Base-by-base conservation (phyloP, 2,113 vertebrate species). In the Alaudala cheleensis region DNA sequence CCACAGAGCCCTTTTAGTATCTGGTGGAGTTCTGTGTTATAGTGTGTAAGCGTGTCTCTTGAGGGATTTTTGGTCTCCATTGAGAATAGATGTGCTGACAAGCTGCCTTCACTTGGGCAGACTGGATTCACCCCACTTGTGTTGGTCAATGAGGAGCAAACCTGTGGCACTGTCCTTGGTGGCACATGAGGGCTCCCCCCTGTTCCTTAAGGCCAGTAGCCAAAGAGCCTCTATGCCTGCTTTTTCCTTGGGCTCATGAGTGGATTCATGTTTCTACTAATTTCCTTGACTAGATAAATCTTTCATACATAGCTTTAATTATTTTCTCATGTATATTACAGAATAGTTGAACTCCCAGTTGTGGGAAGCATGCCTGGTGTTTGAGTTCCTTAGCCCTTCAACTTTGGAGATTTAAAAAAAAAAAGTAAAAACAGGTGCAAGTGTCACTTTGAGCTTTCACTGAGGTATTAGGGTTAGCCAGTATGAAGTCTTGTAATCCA, bases 311-410 rank as follows among this genome's bases (percentile, higher is more conserved):
- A 79, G 71, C 40, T 45, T 67, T 84, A 91, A 87, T 92, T 71
- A 60, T 71, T 96, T 92, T 90, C 78, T 67, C 31, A 39, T 61
- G 33, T 94, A 18, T 88, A 66, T 79, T 92, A 62, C 70, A 85
- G 66, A 80, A 14, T 28, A 80, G 66, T 65, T 69, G 40, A 91
- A 61, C n/a, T 90, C 50, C 19, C 26, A 62, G 28, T 45, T 5
- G 50, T 62, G 10, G 28, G 50, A 90, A 67, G 37, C 40, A 16
- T n/a, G 25, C 49, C 31, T 65, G 24, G 18, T 77, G 49, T 91
- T 73, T 2, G 3, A 16, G 9, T 13, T 62, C 69, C 67, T 85
- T 53, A 79, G 31, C 37, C 17, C 28, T 93, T 90, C 33, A 39
- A 49, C n/a, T 90, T 60, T 53, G 31, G 33, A 57, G 49, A 33